phyloP scores from a whole-genome alignment of 2,888 invertebrate species.

The Caenorhabditis virilis region DNA sequence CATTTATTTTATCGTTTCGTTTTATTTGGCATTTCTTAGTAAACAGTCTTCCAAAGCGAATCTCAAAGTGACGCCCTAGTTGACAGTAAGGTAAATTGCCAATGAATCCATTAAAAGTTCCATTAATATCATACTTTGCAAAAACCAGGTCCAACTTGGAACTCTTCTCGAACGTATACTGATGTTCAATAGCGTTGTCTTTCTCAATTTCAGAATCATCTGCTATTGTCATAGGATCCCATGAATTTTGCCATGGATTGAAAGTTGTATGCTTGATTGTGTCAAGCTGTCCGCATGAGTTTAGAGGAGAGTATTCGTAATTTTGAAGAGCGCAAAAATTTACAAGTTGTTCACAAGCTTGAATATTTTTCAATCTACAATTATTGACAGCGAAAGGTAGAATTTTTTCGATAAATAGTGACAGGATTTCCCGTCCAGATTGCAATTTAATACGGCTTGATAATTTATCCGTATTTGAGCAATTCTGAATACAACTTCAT shows the following conservation, averaged over 20 bases:
- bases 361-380: conserved; percentile 14
- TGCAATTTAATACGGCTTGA: conserved; percentile 19
- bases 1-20: too few relatives aligned
- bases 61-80: too few relatives aligned
- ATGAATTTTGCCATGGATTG: conserved; percentile 44
- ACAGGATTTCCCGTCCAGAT: conserved; percentile 24
- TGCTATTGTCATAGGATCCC: conserved; percentile 45
- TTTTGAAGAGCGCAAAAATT: conserved; percentile 76
- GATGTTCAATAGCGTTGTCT: conserved; percentile 55
- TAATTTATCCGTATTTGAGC: conserved; percentile 11
- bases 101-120: conserved; percentile 31
- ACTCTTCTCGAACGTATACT: conserved; percentile 20
- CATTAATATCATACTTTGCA: conserved; percentile 28
- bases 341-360: conserved; percentile 67
- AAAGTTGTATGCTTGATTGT: conserved; percentile 19
- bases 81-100: too few relatives aligned
- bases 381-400: conserved; percentile 4
- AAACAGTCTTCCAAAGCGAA: too few relatives aligned
- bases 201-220: conserved; percentile 60
- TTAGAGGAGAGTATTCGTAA: conserved; percentile 68
- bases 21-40: too few relatives aligned
- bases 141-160: conserved; percentile 26
- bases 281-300: conserved; percentile 39
- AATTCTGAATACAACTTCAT: conserved; percentile 17
- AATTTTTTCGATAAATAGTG: conserved; percentile 16